phyloP scores from a whole-genome alignment of 2,113 vertebrate species.

The Campylomormyrus numenius region DNA sequence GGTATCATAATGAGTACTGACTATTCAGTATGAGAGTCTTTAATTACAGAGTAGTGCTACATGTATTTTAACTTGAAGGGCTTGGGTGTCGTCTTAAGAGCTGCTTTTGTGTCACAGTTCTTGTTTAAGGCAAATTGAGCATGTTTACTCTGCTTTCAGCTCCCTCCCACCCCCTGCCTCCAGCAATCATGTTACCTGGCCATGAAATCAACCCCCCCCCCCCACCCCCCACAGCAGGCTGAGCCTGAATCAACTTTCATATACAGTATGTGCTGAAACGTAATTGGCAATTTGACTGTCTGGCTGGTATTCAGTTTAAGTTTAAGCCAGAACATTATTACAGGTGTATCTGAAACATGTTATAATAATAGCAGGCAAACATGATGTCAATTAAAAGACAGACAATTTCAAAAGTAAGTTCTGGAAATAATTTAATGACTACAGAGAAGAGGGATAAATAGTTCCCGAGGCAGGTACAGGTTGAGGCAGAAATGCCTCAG shows the following conservation, averaged over 20 bases:
- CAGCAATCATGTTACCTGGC: not conserved
- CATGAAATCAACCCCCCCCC: not conserved
- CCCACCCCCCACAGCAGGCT: not conserved
- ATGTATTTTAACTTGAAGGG: not conserved
- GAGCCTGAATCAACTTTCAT: not conserved
- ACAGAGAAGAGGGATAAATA: not conserved
- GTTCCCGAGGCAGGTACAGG: not conserved
- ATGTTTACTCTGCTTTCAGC: not conserved
- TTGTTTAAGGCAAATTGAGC: not conserved
- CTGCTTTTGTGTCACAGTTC: not conserved
- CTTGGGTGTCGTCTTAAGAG: not conserved
- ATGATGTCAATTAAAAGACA: not conserved
- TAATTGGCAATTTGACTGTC: not conserved
- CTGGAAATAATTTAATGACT: not conserved
- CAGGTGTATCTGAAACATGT: not conserved
- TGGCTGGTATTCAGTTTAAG: not conserved
- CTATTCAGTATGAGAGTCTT: not conserved
- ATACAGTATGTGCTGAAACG: not conserved
- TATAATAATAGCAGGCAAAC: not conserved
- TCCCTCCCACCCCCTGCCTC: not conserved
- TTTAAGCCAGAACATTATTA: not conserved
- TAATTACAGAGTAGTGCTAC: not conserved
- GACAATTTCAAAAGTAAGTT: not conserved
- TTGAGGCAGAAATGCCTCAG: not conserved
- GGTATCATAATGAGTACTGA: not conserved